Base-by-base conservation (phyloP, 2,797 vertebrate species). In the Brachyalestes nurse region DNA sequence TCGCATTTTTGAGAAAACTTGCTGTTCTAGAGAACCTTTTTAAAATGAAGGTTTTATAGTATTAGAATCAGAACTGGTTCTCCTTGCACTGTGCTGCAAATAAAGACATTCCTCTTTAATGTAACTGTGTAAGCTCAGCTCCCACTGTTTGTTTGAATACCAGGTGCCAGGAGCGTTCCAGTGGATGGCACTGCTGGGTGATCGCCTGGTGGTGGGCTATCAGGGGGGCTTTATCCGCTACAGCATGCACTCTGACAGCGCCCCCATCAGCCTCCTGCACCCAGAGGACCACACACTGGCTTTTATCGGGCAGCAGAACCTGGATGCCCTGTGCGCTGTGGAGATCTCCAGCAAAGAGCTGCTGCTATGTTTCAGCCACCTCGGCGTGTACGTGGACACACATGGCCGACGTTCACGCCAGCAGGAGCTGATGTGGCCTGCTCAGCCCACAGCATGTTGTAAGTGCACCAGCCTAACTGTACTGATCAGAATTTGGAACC, bases 381-480 rank as follows among this genome's bases (percentile, higher is more conserved):
- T 99, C 14, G 98, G 97, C 6, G 88, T 99, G 82, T 99, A 99
- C 25, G 97, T 98, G 72, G 98, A 99, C 94, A 97, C 96, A 58
- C 97, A 99, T 90, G 98, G 98, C 66, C 96, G 97, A 77, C 94
- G 98, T 84, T 99, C 97, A 0, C 95, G 98, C n/a, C 98, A 99
- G 71, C 98, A 99, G 90, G 97, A 99, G 88, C 82, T 99, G 86
- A 98, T 98, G 97, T 99, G 97, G 98, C 97, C 98, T 0, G 97
- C 98, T 13, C 87, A 90, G 75, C 97, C 97, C 87, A 95, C 91
- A 17, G 90, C 96, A 4, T 98, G 97, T 90, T 99, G 98, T 99
- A 93, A 98, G 97, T 95, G 62, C 19, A 12, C 10, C 8, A 17
- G 10, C 17, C 25, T n/a, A 57, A n/a, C 19, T 69, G 12, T 70